Conservation (phyloP, 2,113 vertebrate genomes). For the Tetraodon nigroviridis region DNA sequence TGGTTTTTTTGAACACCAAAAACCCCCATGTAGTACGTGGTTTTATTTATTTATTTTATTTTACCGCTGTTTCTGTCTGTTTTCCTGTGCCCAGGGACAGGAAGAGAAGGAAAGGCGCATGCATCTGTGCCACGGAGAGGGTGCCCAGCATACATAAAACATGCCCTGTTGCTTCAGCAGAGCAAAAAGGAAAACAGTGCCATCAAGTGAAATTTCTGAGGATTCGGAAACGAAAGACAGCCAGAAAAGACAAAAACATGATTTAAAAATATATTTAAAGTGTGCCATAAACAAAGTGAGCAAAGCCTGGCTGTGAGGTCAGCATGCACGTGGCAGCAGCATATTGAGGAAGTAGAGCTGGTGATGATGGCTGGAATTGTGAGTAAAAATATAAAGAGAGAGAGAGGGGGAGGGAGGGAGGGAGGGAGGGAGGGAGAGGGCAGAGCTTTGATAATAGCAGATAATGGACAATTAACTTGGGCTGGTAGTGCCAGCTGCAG, state of each 20-base stretch:
- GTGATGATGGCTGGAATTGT: conserved; percentile 48
- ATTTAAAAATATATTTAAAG: too few species aligned
- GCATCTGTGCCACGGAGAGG: conserved; percentile 45
- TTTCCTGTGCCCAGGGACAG: conserved; percentile 49
- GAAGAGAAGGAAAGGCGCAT: conserved; percentile 27
- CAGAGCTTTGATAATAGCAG: conserved; percentile 68
- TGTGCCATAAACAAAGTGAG: conserved; percentile 4
- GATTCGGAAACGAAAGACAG: conserved; percentile 61
- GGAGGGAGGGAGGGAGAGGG: conserved; percentile 33
- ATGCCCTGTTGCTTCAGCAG: conserved; percentile 72
- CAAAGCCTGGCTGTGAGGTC: conserved; percentile 37
- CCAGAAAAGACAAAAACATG: too few species aligned
- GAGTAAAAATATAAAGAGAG: too few species aligned
- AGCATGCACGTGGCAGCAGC: conserved; percentile 34
- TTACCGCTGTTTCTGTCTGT: conserved; percentile 29
- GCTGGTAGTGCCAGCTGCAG: conserved; percentile 57
- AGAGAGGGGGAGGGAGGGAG: conserved; percentile 52
- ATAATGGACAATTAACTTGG: conserved; percentile 74
- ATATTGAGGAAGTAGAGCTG: conserved; percentile 47
- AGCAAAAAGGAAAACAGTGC: conserved; percentile 99
- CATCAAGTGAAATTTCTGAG: conserved; percentile 98
- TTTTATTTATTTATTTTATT: conserved; percentile 35
- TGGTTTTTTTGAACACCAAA: neutral
- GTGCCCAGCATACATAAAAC: conserved; percentile 70
- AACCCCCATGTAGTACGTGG: neutral